Evolutionary conservation across 2,888 invertebrate genomes (phyloP), one percentile per base, ranked within the genome.

Genomic region (Erebia palarica): DNA sequence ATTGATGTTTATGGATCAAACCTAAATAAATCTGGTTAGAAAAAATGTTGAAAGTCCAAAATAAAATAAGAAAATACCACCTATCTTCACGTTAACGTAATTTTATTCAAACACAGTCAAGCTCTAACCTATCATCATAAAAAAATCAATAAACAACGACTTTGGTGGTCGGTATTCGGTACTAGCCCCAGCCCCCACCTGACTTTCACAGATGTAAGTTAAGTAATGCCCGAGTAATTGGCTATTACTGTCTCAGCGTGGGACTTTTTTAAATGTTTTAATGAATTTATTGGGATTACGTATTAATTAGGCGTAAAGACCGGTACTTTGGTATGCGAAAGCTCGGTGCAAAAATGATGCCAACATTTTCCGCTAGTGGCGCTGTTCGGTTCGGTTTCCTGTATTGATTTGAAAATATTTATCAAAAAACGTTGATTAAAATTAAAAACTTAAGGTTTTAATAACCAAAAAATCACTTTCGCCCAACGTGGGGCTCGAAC

Each of bases 401-500:
- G 27, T 27, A 27, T 27, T 3, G 5, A 0, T 51, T 51, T 51
- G 49, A 5, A 14, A 51, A 51, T 51, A 51, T 14, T 51, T 51
- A 14, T 51, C 14, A n/a, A 14, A 49, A 36, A 36, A 36, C 7
- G 11, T 44, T 44, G 44, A 44, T n/a, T n/a, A n/a, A 44, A 44
- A 9, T n/a, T n/a, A 11, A 44, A 44, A 44, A 42, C 3, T 21
- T 42, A 42, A 42, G 1, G 4, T 42, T 42, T 9, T 42, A 42
- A 42, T 42, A 3, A 42, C 9, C 4, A 44, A 47, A 75, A 73
- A 73, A 64, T n/a, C 3, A 1, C 1, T 14, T 21, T 65, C 77
- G 94, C 94, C 94, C 94, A 94, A 94, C 94, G 94, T 94, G 94
- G 94, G 94, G 94, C 94, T 94, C 94, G 94, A 94, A 94, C 94